phyloP scores from a whole-genome alignment of 2,888 invertebrate genomes.

The Zonitis immaculata region DNA sequence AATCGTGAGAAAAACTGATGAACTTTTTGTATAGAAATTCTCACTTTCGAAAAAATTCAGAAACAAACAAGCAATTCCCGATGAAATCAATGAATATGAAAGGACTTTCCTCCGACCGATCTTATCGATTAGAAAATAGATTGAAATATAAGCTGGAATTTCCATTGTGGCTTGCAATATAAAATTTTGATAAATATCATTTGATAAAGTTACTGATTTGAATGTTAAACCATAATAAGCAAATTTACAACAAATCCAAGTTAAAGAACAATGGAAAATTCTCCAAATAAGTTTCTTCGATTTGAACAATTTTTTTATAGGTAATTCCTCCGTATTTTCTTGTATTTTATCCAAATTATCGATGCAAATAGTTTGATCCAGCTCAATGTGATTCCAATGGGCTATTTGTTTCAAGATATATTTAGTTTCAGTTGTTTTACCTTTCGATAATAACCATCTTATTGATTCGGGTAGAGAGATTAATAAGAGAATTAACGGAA shows the following conservation, averaged over 20 bases:
- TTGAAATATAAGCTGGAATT: conserved; percentile 65
- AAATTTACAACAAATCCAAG: conserved; percentile 71
- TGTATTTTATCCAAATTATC: too few species aligned
- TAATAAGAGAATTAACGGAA: conserved; percentile 61
- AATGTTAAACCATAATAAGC: conserved; percentile 75
- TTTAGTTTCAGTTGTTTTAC: conserved; percentile 53
- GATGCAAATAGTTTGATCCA: conserved; percentile 49
- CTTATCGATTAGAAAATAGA: conserved; percentile 58
- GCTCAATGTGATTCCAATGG: conserved; percentile 55
- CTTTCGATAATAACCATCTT: conserved; percentile 66
- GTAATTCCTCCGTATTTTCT: too few species aligned
- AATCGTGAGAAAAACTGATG: background rate
- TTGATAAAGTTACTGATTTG: conserved; percentile 67
- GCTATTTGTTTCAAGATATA: conserved; percentile 57
- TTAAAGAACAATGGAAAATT: conserved; percentile 62
- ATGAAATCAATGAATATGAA: conserved; percentile 57
- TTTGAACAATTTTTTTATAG: too few species aligned
- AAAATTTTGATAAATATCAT: conserved; percentile 71
- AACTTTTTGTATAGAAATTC: conserved; percentile 7
- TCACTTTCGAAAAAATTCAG: conserved; percentile 9
- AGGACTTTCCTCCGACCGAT: conserved; percentile 61
- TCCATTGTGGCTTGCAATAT: conserved; percentile 61
- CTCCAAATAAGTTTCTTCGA: conserved; percentile 49
- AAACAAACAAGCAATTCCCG: conserved; percentile 55
- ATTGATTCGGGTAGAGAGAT: conserved; percentile 65